Percentiles rank a stretch among this genome's conserved stretches.
Conservation (phyloP, 2,888 invertebrate species). For the Theodoxus fluviatilis region DNA sequence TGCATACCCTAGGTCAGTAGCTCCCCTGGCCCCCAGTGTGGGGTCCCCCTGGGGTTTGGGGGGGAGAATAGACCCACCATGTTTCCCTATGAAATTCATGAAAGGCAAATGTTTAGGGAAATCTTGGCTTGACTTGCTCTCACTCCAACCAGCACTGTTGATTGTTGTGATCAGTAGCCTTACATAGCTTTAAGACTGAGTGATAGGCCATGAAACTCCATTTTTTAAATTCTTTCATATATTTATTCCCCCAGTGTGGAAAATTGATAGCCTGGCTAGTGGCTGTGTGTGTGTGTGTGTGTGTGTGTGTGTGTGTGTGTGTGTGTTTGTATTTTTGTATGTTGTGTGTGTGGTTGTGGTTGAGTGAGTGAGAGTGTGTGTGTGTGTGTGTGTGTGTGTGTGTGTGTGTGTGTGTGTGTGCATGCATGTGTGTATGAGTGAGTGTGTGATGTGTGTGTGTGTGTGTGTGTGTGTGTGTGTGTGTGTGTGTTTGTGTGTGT, state of each 20-base stretch:
- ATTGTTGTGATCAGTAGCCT: no score
- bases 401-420: not conserved
- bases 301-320: slow-evolving; percentile 19
- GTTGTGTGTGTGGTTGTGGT: not conserved
- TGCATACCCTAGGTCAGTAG: no score
- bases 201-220: not conserved
- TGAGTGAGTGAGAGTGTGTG: not conserved
- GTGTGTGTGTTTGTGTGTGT: not conserved
- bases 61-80: no score
- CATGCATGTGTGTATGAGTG: slow-evolving; percentile 3
- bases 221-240: slow-evolving; percentile 24
- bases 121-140: no score
- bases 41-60: no score
- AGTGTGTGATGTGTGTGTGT: slow-evolving; percentile 10
- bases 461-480: slow-evolving; percentile 10
- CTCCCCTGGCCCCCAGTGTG: no score
- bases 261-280: not conserved
- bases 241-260: not conserved
- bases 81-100: no score
- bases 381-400: slow-evolving; percentile 1
- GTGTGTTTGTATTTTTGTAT: not conserved
- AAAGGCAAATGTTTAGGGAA: no score
- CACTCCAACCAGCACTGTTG: no score
- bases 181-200: no score
- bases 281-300: slow-evolving; percentile 14